These are phyloP conservation scores for Spisula solida DNA, from an alignment of 2,888 invertebrate species.

Conservation along the genomic window DNA sequence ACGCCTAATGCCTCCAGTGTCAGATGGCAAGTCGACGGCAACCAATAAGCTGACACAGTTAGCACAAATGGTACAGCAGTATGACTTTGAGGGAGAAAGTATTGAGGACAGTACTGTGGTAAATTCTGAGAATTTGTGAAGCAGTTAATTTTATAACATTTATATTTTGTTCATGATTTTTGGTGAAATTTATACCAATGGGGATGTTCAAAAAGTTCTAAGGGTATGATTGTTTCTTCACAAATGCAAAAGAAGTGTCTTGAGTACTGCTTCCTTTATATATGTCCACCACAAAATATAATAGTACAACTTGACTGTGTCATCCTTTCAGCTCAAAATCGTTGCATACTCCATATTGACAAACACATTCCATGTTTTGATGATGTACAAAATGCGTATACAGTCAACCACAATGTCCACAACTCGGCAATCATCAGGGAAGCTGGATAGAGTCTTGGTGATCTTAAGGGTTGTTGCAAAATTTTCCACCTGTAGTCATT, in stretches of 20 bases:
- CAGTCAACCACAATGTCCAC: too few species aligned
- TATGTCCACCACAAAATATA: too few species aligned
- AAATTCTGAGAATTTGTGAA: background rate
- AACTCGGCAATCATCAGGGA: too few species aligned
- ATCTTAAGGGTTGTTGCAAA: too few species aligned
- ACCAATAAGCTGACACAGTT: conserved; percentile 82
- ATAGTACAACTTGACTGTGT: too few species aligned
- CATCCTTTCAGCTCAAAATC: too few species aligned
- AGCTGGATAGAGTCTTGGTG: too few species aligned
- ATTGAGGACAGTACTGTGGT: background rate
- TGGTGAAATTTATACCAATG: background rate
- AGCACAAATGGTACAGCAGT: conserved; percentile 84
- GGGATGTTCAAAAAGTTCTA: background rate
- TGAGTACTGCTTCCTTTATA: too few species aligned
- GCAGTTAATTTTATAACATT: background rate
- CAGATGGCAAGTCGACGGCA: conserved; percentile 64
- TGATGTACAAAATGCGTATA: too few species aligned
- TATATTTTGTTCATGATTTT: background rate
- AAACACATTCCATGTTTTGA: too few species aligned
- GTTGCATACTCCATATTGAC: too few species aligned
- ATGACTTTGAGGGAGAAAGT: conserved; percentile 75
- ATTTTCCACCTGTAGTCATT: too few species aligned
- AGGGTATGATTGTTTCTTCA: background rate
- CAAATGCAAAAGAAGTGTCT: background rate
- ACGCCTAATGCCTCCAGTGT: conserved; percentile 21